Percentiles rank a stretch among this genome's conserved stretches.
These are phyloP conservation scores for Mesoclemmys tuberculata DNA, from an alignment of 2,113 vertebrate species.

Conservation along the genomic window DNA sequence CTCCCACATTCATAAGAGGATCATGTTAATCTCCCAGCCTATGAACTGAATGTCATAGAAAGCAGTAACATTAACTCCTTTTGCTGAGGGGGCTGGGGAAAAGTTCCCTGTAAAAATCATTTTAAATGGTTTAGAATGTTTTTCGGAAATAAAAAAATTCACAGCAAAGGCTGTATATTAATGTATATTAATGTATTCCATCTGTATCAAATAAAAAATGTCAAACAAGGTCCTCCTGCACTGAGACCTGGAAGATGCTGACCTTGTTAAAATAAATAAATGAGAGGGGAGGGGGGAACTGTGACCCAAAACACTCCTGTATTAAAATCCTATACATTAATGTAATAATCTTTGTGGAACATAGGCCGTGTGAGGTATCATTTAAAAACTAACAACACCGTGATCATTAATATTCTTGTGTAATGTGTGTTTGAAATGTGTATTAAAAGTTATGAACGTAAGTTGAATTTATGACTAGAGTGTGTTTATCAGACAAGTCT, in stretches of 20 bases:
- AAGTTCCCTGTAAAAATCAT: neutral
- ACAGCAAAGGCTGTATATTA: conserved; percentile 15
- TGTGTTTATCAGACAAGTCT: neutral
- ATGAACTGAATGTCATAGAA: neutral
- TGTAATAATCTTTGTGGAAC: neutral
- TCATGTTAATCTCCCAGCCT: conserved; percentile 32
- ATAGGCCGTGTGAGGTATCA: neutral
- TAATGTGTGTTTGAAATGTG: neutral
- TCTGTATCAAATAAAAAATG: conserved; percentile 23
- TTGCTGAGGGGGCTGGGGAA: neutral
- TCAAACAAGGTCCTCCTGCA: neutral
- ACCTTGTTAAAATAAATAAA: conserved; percentile 19
- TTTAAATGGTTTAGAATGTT: neutral
- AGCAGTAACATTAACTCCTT: conserved; percentile 8
- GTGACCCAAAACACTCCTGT: neutral
- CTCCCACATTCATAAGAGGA: neutral
- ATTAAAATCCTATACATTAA: neutral
- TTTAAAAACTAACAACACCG: neutral
- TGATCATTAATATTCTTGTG: neutral
- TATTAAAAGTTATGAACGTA: neutral
- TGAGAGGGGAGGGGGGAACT: neutral
- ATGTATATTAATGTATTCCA: conserved; percentile 12
- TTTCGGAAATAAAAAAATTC: neutral
- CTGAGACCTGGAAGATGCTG: neutral
- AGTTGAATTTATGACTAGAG: neutral